A percentile compares a stretch with the other conserved stretches of the same genome.
phyloP scores from a whole-genome alignment of 2,888 invertebrate species.

The Trachelus tabidus region DNA sequence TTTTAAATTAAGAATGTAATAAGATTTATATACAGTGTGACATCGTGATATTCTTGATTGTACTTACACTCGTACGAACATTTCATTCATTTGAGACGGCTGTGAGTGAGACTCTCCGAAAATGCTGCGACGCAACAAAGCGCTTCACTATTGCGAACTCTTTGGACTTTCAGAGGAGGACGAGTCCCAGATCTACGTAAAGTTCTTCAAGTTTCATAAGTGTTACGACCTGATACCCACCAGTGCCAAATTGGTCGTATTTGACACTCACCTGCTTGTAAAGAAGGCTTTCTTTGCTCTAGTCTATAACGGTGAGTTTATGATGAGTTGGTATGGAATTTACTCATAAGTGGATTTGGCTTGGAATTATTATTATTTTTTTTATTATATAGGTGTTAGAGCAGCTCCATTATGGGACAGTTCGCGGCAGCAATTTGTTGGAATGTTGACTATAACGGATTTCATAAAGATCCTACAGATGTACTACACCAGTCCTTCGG shows the following conservation, averaged over 20 bases:
- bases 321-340: neutral
- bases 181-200: constrained; percentile 96
- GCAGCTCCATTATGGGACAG: constrained; percentile 99
- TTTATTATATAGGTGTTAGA: constrained; percentile 79
- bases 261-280: constrained; percentile 97
- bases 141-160: constrained; percentile 44
- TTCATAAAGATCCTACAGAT: constrained; percentile 98
- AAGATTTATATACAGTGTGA: neutral
- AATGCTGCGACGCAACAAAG: constrained; percentile 53
- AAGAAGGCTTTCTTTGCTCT: constrained; percentile 99
- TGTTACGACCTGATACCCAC: constrained; percentile 99
- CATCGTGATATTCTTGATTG: neutral
- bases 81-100: neutral
- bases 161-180: constrained; percentile 84
- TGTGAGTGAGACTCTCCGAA: neutral
- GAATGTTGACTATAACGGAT: constrained; percentile 99
- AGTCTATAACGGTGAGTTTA: constrained; percentile 90
- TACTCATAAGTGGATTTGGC: neutral
- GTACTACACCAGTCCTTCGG: constrained; percentile 94
- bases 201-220: constrained; percentile 99
- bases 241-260: constrained; percentile 98
- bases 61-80: neutral
- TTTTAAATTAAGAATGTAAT: neutral
- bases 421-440: constrained; percentile 90
- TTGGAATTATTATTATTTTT: constrained; percentile 17